Conservation (phyloP, 1,140 invertebrate species). For the Adelges cooleyi region DNA sequence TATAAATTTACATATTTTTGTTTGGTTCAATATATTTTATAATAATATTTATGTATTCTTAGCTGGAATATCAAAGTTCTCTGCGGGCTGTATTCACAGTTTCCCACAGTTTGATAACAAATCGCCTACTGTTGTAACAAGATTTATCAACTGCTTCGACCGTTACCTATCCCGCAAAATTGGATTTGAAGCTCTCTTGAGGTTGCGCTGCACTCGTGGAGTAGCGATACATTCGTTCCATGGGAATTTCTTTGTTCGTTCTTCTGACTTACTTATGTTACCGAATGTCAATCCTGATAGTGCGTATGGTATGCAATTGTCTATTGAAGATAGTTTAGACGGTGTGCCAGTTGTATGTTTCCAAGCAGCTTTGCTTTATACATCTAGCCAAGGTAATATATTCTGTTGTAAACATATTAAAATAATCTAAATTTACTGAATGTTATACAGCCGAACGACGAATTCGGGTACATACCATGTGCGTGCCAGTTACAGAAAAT, state of each 20-base stretch:
- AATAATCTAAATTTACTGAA: neutral
- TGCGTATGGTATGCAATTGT: slow-evolving; percentile 94
- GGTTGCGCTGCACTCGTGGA: slow-evolving; percentile 86
- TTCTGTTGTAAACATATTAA: neutral
- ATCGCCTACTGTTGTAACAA: slow-evolving; percentile 56
- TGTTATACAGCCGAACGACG: slow-evolving; percentile 81
- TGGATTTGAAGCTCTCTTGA: slow-evolving; percentile 97
- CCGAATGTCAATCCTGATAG: slow-evolving; percentile 98
- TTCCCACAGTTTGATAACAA: slow-evolving; percentile 76
- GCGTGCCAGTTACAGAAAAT: slow-evolving; percentile 76
- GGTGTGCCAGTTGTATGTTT: slow-evolving; percentile 86
- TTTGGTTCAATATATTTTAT: neutral
- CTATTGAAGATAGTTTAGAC: slow-evolving; percentile 81
- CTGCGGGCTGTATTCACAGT: slow-evolving; percentile 86
- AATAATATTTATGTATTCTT: no score
- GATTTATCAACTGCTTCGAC: slow-evolving; percentile 65
- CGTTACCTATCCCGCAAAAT: slow-evolving; percentile 93
- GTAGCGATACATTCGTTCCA: slow-evolving; percentile 95
- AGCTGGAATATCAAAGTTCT: slow-evolving; percentile 90
- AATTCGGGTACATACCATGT: slow-evolving; percentile 94
- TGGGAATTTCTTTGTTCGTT: slow-evolving; percentile 98
- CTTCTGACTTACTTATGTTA: slow-evolving; percentile 88
- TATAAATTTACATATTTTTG: neutral
- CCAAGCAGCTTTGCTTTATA: slow-evolving; percentile 95
- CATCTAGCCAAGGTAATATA: slow-evolving; percentile 80